Conservation (phyloP, 2,797 vertebrate genomes). For the Eulemur albifrons region DNA sequence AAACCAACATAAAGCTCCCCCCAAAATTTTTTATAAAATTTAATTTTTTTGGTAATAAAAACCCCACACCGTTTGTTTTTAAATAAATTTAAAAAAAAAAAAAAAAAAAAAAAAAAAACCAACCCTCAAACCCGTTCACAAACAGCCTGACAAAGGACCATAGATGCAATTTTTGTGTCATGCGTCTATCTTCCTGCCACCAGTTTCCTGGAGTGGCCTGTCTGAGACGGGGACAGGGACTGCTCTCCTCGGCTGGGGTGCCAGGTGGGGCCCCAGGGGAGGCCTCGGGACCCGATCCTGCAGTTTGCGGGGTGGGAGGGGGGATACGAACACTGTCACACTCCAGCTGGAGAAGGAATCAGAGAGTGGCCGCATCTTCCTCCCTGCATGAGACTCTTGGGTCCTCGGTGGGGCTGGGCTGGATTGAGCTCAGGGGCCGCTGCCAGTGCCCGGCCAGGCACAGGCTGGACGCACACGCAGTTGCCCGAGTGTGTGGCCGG, state of each 20-base stretch:
- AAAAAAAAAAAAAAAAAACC: not conserved
- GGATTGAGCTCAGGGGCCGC: too few relatives aligned
- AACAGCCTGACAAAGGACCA: not conserved
- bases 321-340: slow-evolving; percentile 22
- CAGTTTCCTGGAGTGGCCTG: not conserved
- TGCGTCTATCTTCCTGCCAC: not conserved
- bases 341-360: not conserved
- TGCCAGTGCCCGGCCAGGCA: too few relatives aligned
- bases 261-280: not conserved
- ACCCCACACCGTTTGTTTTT: too few relatives aligned
- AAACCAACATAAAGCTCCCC: too few relatives aligned
- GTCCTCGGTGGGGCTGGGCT: slow-evolving; percentile 44
- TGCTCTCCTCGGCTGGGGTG: too few relatives aligned
- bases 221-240: not conserved
- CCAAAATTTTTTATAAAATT: too few relatives aligned
- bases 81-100: too few relatives aligned
- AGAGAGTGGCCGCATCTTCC: slow-evolving; percentile 31
- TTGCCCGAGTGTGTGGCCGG: not conserved
- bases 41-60: too few relatives aligned
- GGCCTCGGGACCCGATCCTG: slow-evolving; percentile 55
- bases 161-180: not conserved
- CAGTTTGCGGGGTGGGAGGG: slow-evolving; percentile 16
- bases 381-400: slow-evolving; percentile 67
- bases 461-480: rapidly evolving
- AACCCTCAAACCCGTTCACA: not conserved